These are phyloP conservation scores for Channa maculata DNA, from an alignment of 2,113 vertebrate genomes.

Conservation along the genomic window DNA sequence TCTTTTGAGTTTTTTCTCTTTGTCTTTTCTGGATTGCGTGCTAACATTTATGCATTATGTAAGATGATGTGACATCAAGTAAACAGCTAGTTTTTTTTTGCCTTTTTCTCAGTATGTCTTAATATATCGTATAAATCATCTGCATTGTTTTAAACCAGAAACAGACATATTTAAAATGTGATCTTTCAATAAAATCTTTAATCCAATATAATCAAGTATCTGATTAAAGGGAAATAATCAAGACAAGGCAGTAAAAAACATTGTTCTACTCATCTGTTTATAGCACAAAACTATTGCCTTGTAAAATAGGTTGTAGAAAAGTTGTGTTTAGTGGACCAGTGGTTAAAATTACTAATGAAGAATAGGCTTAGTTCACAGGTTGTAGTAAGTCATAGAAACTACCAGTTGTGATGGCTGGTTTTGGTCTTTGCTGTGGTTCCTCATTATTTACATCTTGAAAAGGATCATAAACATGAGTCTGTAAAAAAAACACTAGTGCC, in stretches of 20 bases:
- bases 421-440: not conserved
- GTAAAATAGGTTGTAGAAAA: not conserved
- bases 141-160: not conserved
- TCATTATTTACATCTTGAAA: conserved; percentile 23
- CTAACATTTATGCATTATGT: not conserved
- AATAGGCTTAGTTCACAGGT: conserved; percentile 45
- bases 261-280: no score
- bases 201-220: not conserved
- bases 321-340: not conserved
- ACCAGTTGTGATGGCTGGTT: conserved; percentile 1
- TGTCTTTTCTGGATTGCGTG: not conserved
- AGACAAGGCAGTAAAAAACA: no score
- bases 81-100: not conserved
- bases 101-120: not conserved
- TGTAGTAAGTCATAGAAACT: conserved; percentile 66
- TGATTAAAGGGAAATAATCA: not conserved
- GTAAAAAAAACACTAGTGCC: not conserved
- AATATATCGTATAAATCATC: not conserved
- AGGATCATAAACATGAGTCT: conserved; percentile 59
- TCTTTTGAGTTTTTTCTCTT: no score
- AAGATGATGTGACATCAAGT: not conserved
- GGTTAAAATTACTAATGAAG: not conserved
- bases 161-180: not conserved
- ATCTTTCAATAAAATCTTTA: not conserved
- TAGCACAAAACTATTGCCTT: no score